phyloP scores from a whole-genome alignment of 2,797 vertebrate genomes.

The Microtus agrestis region DNA sequence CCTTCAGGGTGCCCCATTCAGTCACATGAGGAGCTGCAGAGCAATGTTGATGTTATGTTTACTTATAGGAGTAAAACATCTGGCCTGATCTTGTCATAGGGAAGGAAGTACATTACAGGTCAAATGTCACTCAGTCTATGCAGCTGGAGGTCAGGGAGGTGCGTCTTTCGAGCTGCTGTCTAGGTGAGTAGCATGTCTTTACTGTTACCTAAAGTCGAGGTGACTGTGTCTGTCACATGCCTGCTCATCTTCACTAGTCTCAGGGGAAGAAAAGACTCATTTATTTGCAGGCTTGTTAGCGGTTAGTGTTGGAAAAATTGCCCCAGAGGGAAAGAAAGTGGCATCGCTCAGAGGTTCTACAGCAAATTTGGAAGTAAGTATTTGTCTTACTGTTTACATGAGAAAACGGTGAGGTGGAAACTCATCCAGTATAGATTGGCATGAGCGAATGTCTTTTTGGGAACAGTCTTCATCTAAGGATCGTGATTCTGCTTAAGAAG shows the following conservation, averaged over 20 bases:
- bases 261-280: neutral
- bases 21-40: neutral
- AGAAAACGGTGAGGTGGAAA: slow-evolving; percentile 2
- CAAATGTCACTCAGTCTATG: neutral
- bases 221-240: neutral
- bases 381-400: neutral
- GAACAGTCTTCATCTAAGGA: neutral
- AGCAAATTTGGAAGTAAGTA: neutral
- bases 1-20: neutral
- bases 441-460: neutral
- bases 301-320: neutral
- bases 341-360: neutral
- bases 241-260: neutral
- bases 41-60: neutral
- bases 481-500: neutral
- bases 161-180: neutral
- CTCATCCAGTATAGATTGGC: too few relatives aligned
- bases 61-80: neutral
- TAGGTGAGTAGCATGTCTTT: neutral
- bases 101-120: neutral
- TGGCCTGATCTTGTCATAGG: neutral
- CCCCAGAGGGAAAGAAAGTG: neutral
- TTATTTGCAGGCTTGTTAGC: slow-evolving; percentile 13
- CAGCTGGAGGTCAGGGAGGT: neutral
- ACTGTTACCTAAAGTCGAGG: neutral